phyloP scores from a whole-genome alignment of 2,888 invertebrate species.

The Athrips mouffetella region DNA sequence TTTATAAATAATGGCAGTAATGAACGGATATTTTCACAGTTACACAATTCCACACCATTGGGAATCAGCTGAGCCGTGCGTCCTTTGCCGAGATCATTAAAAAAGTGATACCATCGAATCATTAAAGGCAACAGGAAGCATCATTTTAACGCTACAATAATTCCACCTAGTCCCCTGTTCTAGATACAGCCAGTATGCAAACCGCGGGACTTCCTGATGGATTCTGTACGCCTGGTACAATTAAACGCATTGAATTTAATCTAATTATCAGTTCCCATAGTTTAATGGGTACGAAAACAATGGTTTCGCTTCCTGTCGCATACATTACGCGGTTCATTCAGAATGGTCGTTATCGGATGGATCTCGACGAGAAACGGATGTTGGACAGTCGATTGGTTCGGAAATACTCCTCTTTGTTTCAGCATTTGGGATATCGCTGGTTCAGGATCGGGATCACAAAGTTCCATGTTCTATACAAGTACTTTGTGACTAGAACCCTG shows the following conservation, averaged over 20 bases:
- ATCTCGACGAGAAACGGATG: constrained; percentile 19
- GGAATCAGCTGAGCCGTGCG: constrained; percentile 14
- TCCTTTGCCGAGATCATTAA: constrained; percentile 15
- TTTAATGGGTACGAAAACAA: constrained; percentile 29
- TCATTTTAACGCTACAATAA: constrained; percentile 18
- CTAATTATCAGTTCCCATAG: constrained; percentile 76
- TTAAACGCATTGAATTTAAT: constrained; percentile 42
- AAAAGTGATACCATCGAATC: constrained; percentile 16
- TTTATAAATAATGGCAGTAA: background rate
- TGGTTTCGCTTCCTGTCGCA: constrained; percentile 18
- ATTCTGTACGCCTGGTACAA: constrained; percentile 2
- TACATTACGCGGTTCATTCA: constrained; percentile 21
- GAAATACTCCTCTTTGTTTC: constrained; percentile 1
- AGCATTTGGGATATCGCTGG: background rate
- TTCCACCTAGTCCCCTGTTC: constrained; percentile 7
- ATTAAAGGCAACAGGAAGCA: constrained; percentile 21
- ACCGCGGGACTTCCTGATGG: constrained; percentile 8
- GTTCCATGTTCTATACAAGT: too few species aligned
- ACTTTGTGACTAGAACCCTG: too few species aligned
- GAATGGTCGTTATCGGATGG: constrained; percentile 3
- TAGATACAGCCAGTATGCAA: constrained; percentile 1
- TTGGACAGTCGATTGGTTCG: constrained; percentile 12
- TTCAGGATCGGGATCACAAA: too few species aligned
- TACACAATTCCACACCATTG: constrained; percentile 3
- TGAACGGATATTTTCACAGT: constrained; percentile 1